A percentile compares a stretch with the other conserved stretches of the same genome.
These are phyloP conservation scores for Anadara kagoshimensis DNA, from an alignment of 1,140 invertebrate species.

Conservation along the genomic window DNA sequence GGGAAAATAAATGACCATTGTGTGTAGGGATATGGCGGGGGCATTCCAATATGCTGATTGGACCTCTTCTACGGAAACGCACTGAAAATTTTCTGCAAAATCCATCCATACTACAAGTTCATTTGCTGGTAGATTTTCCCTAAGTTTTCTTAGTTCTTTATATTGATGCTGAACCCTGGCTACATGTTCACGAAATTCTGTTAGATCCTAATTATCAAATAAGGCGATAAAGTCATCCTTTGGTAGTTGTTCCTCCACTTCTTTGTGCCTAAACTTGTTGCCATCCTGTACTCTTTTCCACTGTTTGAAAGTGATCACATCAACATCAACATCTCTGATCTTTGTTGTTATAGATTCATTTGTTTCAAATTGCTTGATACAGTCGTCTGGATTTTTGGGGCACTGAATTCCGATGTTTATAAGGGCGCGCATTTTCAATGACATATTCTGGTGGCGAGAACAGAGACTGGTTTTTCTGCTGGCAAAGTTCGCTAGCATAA, in stretches of 20 bases:
- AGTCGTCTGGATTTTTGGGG: conserved; percentile 32
- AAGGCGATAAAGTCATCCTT: not conserved
- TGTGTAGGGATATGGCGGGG: conserved; percentile 11
- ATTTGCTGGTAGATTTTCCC: not conserved
- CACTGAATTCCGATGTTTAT: conserved; percentile 13
- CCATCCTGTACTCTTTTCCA: not conserved
- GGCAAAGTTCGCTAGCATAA: not conserved
- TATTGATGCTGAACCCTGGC: not conserved
- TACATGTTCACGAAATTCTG: not conserved
- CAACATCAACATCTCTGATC: not conserved
- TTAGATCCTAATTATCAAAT: not conserved
- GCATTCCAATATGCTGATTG: conserved; percentile 38
- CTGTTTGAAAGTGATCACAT: not conserved
- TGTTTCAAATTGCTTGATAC: not conserved
- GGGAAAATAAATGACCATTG: conserved; percentile 17
- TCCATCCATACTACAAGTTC: conserved; percentile 7
- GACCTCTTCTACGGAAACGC: conserved; percentile 36
- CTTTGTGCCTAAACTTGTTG: not conserved
- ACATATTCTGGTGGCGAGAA: conserved; percentile 44
- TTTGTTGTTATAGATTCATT: not conserved
- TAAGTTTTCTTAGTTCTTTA: not conserved
- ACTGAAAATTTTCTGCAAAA: conserved; percentile 42
- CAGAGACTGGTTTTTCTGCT: not conserved
- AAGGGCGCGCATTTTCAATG: conserved; percentile 21
- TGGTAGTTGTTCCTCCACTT: not conserved